phyloP scores from a whole-genome alignment of 2,113 vertebrate genomes.

The Passer montanus region DNA sequence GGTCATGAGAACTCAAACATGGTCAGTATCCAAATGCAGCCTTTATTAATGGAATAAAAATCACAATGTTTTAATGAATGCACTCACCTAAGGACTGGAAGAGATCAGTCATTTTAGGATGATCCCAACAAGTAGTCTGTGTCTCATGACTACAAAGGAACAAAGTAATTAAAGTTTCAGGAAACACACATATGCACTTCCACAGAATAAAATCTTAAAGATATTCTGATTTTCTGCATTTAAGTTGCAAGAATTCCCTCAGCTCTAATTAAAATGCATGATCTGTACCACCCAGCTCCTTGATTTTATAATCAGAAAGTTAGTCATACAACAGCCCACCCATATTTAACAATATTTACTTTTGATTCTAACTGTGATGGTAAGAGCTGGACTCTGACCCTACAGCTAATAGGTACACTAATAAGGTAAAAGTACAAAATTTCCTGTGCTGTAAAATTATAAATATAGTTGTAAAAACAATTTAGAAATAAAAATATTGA shows the following conservation, averaged over 20 bases:
- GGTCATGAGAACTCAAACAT: background rate
- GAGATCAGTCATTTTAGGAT: constrained; percentile 95
- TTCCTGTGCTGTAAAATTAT: background rate
- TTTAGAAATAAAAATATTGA: background rate
- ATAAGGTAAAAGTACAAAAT: background rate
- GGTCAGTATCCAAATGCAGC: background rate
- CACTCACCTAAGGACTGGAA: constrained; percentile 92
- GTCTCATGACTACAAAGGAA: constrained; percentile 85
- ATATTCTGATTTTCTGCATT: background rate
- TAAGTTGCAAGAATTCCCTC: background rate
- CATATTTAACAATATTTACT: background rate
- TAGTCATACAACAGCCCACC: background rate
- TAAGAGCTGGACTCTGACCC: background rate
- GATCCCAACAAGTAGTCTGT: constrained; percentile 95
- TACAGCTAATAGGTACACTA: background rate
- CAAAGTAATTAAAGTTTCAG: background rate
- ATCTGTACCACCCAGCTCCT: background rate
- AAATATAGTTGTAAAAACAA: background rate
- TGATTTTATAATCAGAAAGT: background rate
- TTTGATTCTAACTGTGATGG: background rate
- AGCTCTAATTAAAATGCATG: background rate
- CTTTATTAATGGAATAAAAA: background rate
- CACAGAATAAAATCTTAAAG: background rate
- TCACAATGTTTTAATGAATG: background rate
- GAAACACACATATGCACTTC: background rate